Conservation (phyloP, 2,888 invertebrate genomes). For the Chironomus riparius region DNA sequence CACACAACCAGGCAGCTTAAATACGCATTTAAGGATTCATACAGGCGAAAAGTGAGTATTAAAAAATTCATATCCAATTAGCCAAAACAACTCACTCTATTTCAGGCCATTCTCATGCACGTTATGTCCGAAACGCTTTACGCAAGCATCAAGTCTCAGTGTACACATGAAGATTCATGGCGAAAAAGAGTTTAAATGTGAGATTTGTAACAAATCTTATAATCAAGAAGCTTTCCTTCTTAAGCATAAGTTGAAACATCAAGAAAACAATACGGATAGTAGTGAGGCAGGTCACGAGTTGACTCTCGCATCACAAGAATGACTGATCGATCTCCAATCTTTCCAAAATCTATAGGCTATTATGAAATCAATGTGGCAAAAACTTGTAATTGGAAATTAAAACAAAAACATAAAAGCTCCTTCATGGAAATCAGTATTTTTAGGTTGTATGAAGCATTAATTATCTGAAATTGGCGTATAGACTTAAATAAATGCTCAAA, state of each 20-base stretch:
- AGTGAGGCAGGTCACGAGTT: background rate
- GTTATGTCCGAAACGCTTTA: conserved; percentile 40
- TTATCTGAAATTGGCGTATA: background rate
- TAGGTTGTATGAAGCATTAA: background rate
- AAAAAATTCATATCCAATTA: background rate
- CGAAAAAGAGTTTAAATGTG: conserved; percentile 38
- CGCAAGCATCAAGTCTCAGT: conserved; percentile 41
- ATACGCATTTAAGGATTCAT: conserved; percentile 42
- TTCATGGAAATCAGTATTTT: background rate
- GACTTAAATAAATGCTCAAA: background rate
- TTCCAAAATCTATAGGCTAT: background rate
- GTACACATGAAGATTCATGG: conserved; percentile 43
- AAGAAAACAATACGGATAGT: background rate
- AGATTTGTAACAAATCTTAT: conserved; percentile 39
- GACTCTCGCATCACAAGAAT: background rate
- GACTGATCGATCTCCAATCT: background rate
- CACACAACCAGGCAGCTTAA: conserved; percentile 41
- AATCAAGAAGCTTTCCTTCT: conserved; percentile 40
- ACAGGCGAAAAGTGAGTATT: conserved; percentile 32
- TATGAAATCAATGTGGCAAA: background rate
- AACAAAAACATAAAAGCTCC: too few species aligned
- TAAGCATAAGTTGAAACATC: conserved; percentile 36
- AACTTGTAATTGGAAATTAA: background rate
- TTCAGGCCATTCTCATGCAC: conserved; percentile 39
- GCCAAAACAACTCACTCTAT: background rate